Evolutionary conservation across 2,797 vertebrate genomes (phyloP).

Genomic region (Muscicapa comitata): DNA sequence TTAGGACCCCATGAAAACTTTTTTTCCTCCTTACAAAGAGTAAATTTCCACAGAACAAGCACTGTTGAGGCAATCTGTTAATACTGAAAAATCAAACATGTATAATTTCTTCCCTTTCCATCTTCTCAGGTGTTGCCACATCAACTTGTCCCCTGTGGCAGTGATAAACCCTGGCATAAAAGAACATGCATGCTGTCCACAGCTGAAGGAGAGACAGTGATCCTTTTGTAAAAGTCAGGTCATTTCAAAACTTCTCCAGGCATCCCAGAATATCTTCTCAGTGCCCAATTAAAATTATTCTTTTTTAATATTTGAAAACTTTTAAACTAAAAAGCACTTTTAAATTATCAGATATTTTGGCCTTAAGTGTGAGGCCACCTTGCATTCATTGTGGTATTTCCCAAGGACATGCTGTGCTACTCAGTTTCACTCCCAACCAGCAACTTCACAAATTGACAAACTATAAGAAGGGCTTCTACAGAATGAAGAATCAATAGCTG

Average conservation of each 20-base stretch:
- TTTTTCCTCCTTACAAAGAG: not conserved
- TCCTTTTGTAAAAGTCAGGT: not conserved
- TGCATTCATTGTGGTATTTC: not conserved
- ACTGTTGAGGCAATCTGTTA: not conserved
- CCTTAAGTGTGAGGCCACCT: not conserved
- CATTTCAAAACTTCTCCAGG: not conserved
- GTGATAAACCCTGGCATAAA: not conserved
- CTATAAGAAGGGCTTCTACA: not conserved
- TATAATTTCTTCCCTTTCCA: not conserved
- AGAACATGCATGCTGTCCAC: fast-evolving
- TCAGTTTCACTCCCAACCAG: not conserved
- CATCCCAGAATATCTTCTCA: not conserved
- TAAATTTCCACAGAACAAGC: not conserved
- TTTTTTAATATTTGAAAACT: not conserved
- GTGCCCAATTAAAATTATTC: not conserved
- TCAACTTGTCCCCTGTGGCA: not conserved
- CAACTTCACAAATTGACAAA: slow-evolving; percentile 8
- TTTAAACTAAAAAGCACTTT: not conserved
- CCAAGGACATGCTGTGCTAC: not conserved
- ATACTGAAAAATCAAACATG: not conserved
- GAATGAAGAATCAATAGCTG: slow-evolving; percentile 50
- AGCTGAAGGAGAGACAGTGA: fast-evolving
- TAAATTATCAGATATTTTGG: not conserved
- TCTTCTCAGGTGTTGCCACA: not conserved
- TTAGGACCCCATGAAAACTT: not conserved